Evolutionary conservation across 2,797 vertebrate species (phyloP).

Genomic region (Takifugu rubripes): DNA sequence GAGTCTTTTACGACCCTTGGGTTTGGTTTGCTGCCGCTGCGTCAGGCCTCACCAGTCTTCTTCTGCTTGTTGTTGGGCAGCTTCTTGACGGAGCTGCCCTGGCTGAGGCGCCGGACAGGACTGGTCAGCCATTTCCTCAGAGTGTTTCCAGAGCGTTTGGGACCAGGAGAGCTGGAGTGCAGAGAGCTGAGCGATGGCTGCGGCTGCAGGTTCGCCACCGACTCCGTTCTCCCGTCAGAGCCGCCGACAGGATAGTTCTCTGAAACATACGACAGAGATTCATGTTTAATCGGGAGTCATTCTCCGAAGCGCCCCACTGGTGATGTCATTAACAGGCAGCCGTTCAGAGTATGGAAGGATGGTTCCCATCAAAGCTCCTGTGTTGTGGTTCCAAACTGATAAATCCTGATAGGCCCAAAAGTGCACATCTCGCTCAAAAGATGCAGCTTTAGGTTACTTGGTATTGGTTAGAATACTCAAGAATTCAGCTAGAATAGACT

Average conservation of each 20-base stretch:
- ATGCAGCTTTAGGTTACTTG: too few species aligned
- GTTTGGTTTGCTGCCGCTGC: neutral
- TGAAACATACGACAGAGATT: slow-evolving; percentile 42
- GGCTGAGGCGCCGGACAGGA: slow-evolving; percentile 90
- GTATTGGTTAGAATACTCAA: too few species aligned
- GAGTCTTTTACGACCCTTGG: too few species aligned
- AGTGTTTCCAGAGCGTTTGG: slow-evolving; percentile 91
- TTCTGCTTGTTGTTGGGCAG: slow-evolving; percentile 78
- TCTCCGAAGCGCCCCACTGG: too few species aligned
- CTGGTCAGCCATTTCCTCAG: slow-evolving; percentile 95
- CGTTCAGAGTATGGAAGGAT: too few species aligned
- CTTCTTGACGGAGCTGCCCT: slow-evolving; percentile 89
- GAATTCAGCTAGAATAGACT: too few species aligned
- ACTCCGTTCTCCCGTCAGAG: slow-evolving; percentile 89
- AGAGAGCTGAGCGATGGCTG: slow-evolving; percentile 91
- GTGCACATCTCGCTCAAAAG: too few species aligned
- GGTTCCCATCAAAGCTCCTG: too few species aligned
- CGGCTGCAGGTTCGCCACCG: slow-evolving; percentile 88
- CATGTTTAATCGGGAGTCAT: neutral
- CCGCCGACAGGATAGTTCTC: slow-evolving; percentile 83
- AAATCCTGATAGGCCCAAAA: too few species aligned
- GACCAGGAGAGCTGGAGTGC: slow-evolving; percentile 88
- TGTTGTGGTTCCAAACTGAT: too few species aligned
- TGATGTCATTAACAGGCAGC: neutral
- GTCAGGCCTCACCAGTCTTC: slow-evolving; percentile 44